Conservation (phyloP, 2,113 vertebrate species). For the Caloenas nicobarica region DNA sequence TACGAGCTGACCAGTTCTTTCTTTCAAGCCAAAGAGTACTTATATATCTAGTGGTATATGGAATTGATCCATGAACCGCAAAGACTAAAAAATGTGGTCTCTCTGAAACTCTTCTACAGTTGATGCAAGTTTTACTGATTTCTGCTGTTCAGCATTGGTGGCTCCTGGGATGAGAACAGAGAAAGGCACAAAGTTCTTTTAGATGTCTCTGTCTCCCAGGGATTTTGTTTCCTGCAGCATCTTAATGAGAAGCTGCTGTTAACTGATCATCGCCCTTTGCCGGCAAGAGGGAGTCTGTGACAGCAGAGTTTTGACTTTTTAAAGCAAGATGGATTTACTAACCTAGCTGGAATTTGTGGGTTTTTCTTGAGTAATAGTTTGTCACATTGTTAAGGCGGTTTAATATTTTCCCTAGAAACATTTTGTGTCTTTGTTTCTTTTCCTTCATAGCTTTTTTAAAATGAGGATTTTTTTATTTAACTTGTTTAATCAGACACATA, state of each 20-base stretch:
- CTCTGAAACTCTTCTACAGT: not conserved
- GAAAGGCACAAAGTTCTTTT: not conserved
- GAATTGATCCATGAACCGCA: not conserved
- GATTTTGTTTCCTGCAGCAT: not conserved
- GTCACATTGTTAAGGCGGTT: not conserved
- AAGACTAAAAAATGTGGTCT: rapidly evolving
- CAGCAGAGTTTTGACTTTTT: not conserved
- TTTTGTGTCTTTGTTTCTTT: not conserved
- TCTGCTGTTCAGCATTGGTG: not conserved
- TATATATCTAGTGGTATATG: not conserved
- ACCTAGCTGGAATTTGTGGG: not conserved
- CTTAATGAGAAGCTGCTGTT: not conserved
- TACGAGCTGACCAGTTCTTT: not conserved
- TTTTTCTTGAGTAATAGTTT: not conserved
- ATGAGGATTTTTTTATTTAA: not conserved
- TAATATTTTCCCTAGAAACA: not conserved
- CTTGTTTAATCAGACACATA: not conserved
- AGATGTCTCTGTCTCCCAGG: not conserved
- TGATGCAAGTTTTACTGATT: not conserved
- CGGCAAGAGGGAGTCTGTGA: not conserved
- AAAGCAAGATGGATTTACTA: not conserved
- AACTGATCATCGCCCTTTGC: not conserved
- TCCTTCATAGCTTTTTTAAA: not conserved
- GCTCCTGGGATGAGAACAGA: not conserved
- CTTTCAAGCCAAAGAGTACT: not conserved